phyloP scores from a whole-genome alignment of 2,888 invertebrate genomes.

The Pseudococcus viburni region DNA sequence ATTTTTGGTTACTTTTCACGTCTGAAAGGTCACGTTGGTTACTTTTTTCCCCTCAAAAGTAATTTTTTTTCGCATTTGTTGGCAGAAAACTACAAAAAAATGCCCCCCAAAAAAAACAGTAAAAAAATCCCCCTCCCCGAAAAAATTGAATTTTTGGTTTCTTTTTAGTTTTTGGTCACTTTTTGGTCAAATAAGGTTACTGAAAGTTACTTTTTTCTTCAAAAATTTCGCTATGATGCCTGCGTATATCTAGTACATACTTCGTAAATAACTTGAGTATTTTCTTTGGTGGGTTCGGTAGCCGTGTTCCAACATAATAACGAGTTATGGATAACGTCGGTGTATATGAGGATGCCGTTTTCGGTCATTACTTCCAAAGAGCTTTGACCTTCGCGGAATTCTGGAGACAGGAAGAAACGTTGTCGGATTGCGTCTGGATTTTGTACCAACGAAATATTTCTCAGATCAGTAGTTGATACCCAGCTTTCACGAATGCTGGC shows the following conservation, averaged over 20 bases:
- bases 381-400: slow-evolving; percentile 78
- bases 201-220: no score
- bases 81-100: no score
- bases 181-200: no score
- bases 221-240: no score
- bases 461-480: slow-evolving; percentile 76
- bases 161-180: no score
- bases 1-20: no score
- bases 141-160: no score
- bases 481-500: slow-evolving; percentile 79
- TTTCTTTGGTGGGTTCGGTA: slow-evolving; percentile 68
- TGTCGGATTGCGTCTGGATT: slow-evolving; percentile 69
- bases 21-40: no score
- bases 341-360: slow-evolving; percentile 71
- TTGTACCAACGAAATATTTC: slow-evolving; percentile 72
- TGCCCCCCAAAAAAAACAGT: no score
- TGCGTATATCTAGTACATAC: slow-evolving; percentile 67
- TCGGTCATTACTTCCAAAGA: slow-evolving; percentile 75
- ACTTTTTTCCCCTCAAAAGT: no score
- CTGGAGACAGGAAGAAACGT: slow-evolving; percentile 74
- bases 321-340: slow-evolving; percentile 71
- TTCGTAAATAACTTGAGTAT: slow-evolving; percentile 69
- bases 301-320: slow-evolving; percentile 71
- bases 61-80: no score
- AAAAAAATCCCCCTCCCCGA: no score